Evolutionary conservation across 2,888 invertebrate genomes (phyloP), one percentile per base, ranked within the genome.

Genomic region (Lycaena phlaeas): DNA sequence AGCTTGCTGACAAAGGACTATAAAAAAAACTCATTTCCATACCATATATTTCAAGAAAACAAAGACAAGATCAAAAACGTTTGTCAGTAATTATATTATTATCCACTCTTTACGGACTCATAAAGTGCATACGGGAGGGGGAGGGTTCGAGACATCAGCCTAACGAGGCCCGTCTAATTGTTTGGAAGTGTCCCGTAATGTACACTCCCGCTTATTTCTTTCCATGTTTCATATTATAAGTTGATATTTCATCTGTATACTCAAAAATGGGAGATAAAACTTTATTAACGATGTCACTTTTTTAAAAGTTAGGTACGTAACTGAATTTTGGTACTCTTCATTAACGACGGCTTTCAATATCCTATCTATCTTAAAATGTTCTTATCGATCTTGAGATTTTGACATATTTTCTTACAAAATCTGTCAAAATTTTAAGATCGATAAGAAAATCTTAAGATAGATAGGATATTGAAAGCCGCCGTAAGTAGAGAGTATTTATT

Each of bases 161-260:
- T 77, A 82, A 81, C 77, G 81, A 77, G 68, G 54, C 61, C 53
- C 56, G 61, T 73, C 78, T 82, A 82, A 82, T 82, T 82, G 79
- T 77, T 76, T 72, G 72, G 75, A 79, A 81, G 76, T 73, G 67
- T 70, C 68, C 54, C 59, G 58, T 56, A 64, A 64, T 61, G 56
- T 54, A 42, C 50, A 53, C 52, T 55, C 58, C 50, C 59, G 54
- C 59, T 57, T 72, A 70, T 71, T 75, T 66, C 68, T 68, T 69
- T 69, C 60, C 63, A 61, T 67, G 57, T 72, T 76, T 72, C 68
- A 74, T 73, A 64, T 72, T 70, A 71, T 70, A 67, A 67, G 68
- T 69, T 68, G 74, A 77, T 77, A 75, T 76, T 78, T 76, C 67
- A 68, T 66, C 44, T 22, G 30, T 42, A 64, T 54, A 60, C 40